Conservation (phyloP, 37 sponge, comb jelly and placozoan species). For the Chondrosia reniformis region DNA sequence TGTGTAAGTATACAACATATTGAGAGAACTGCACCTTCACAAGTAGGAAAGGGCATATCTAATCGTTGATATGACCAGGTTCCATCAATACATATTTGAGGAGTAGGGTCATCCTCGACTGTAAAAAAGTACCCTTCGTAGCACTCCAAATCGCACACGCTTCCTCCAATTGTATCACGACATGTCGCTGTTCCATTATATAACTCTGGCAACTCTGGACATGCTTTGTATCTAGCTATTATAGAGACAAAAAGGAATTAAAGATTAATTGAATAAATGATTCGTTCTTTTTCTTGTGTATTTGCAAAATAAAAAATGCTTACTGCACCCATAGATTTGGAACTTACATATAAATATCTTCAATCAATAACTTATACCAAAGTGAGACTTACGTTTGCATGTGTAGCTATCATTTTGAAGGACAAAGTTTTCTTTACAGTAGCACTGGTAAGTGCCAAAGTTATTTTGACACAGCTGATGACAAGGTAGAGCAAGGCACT, state of each 20-base stretch:
- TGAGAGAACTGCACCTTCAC: slow-evolving; percentile 16
- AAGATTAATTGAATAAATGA: not conserved
- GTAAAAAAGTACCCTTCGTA: not conserved
- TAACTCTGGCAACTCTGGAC: not conserved
- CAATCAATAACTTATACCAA: not conserved
- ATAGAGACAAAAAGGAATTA: not conserved
- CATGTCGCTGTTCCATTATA: not conserved
- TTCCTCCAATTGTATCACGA: not conserved
- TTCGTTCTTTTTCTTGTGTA: not conserved
- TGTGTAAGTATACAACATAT: too few species aligned
- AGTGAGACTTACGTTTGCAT: not conserved
- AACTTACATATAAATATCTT: too few species aligned
- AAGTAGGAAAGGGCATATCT: slow-evolving; percentile 4
- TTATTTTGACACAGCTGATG: not conserved
- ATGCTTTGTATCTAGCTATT: not conserved
- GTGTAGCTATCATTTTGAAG: not conserved
- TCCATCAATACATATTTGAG: slow-evolving; percentile 11
- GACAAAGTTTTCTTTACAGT: slow-evolving; percentile 9
- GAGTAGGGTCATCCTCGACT: not conserved
- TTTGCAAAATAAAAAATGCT: not conserved
- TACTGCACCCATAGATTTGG: too few species aligned
- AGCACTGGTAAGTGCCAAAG: not conserved
- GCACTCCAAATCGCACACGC: not conserved
- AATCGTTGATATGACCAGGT: not conserved
- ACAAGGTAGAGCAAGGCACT: not conserved